A percentile compares a stretch with the other conserved stretches of the same genome.
These are phyloP conservation scores for Musca domestica DNA, from an alignment of 1,140 invertebrate species.

Conservation along the genomic window DNA sequence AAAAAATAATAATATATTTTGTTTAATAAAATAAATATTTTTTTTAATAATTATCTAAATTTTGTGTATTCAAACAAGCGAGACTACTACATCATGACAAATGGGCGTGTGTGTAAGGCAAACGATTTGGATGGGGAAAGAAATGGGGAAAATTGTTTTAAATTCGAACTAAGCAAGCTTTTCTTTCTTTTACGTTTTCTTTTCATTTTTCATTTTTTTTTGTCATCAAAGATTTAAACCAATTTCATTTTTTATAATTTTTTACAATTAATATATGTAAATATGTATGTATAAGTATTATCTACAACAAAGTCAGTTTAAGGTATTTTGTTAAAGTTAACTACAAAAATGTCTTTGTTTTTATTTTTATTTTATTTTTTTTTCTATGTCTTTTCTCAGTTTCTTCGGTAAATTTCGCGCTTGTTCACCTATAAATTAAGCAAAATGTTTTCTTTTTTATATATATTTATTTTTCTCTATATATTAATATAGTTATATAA, in stretches of 20 bases:
- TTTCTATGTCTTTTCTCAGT: neutral
- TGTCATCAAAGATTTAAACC: neutral
- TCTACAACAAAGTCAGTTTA: conserved; percentile 12
- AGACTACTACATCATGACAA: too few species aligned
- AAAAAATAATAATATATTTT: too few species aligned
- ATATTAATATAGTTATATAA: conserved; percentile 27
- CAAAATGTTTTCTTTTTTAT: neutral
- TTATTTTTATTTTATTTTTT: neutral
- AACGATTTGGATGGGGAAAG: neutral
- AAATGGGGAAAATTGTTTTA: neutral
- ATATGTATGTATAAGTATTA: neutral
- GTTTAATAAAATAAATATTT: too few species aligned
- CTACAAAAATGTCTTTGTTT: neutral
- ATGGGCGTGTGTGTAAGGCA: too few species aligned
- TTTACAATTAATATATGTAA: too few species aligned
- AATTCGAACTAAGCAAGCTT: conserved; percentile 4
- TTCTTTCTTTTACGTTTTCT: neutral
- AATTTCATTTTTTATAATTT: too few species aligned
- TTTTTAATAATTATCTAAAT: too few species aligned
- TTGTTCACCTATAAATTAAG: neutral
- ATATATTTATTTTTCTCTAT: neutral
- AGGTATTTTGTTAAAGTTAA: conserved; percentile 10
- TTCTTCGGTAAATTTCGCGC: neutral
- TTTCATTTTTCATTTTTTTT: neutral
- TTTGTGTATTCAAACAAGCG: too few species aligned